phyloP scores from a whole-genome alignment of 37 sponge, comb jelly and placozoan genomes.

The Beroe forskalii region DNA sequence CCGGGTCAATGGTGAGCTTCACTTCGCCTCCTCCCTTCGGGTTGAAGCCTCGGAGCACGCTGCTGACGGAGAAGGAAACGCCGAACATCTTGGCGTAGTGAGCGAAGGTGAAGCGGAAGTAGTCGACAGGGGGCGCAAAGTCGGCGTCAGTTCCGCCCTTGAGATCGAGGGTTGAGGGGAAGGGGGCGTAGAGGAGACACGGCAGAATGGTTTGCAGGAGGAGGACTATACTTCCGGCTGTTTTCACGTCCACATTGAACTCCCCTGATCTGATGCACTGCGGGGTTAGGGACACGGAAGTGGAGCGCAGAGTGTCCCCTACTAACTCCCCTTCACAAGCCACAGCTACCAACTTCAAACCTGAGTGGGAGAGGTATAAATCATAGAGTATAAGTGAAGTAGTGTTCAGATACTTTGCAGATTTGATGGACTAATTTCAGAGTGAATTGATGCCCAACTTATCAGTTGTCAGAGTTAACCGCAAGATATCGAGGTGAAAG shows the following conservation, averaged over 20 bases:
- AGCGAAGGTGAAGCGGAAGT: slow-evolving; percentile 23
- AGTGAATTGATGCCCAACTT: no score
- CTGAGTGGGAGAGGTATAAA: not conserved
- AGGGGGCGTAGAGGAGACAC: slow-evolving; percentile 78
- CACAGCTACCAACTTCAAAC: slow-evolving; percentile 68
- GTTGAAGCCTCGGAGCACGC: slow-evolving; percentile 82
- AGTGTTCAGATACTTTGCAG: no score
- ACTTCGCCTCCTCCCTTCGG: slow-evolving; percentile 92
- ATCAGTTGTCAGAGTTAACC: no score
- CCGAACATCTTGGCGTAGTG: slow-evolving; percentile 70
- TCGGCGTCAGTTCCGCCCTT: slow-evolving; percentile 92
- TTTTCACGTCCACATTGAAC: slow-evolving; percentile 75
- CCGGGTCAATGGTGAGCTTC: slow-evolving; percentile 63
- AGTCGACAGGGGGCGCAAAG: slow-evolving; percentile 93
- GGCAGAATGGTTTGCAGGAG: slow-evolving; percentile 85
- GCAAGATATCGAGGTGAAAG: no score
- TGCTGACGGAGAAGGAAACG: slow-evolving; percentile 68
- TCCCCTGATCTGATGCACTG: slow-evolving; percentile 67
- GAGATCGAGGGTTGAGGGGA: slow-evolving; percentile 66
- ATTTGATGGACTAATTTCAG: no score
- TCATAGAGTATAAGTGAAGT: no score
- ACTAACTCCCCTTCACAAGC: slow-evolving; percentile 73
- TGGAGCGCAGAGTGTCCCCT: slow-evolving; percentile 70
- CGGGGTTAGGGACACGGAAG: slow-evolving; percentile 74
- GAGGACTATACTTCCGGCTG: slow-evolving; percentile 86